Base-by-base conservation (phyloP, 2,888 invertebrate species). In the Saturnia pavonia region DNA sequence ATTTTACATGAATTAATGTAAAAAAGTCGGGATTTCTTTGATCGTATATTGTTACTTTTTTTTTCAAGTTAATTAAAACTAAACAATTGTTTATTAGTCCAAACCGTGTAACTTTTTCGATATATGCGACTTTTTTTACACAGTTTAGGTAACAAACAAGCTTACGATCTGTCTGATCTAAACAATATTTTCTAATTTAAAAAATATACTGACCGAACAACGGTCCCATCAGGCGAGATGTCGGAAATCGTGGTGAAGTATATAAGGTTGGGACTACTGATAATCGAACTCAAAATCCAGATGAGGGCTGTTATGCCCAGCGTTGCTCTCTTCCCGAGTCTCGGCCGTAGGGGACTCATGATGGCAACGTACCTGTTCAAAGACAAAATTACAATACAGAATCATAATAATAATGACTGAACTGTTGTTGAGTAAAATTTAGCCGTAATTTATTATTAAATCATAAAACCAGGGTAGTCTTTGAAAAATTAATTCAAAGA, bases 281-380 rank as follows among this genome's bases (percentile, higher is more conserved):
- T 95, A 66, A 96, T 89, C 14, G 96, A 95, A 45, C 98, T 97
- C 75, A 96, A 94, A 0, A 96, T 89, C 99, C 99, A 99, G 79
- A 99, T 98, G 70, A 96, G 94, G 8, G 96, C 95, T 0, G 98
- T 98, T 75, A 98, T 96, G 79, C 96, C 96, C 70, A 99, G 94
- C 0, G 99, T 98, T 19, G 96, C 96, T 42, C 96, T 94, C 82
- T 97, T 96, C 42, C 98, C 97, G 95, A 99, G 96, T 70, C 99
- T 95, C 1, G 98, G 99, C 74, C 96, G 95, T 73, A 99, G 92
- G 0, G 99, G 99, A 82, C 98, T 97, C 95, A 99, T 98, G 81
- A 99, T 99, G 70, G 99, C 99, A 91, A 98, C 97, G 88, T 99
- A 99, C 86, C 99, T 99, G 94, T 87, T 72, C 22, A 3, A 8